Conservation (phyloP, 1,140 invertebrate genomes). For the Trichoplusia ni region DNA sequence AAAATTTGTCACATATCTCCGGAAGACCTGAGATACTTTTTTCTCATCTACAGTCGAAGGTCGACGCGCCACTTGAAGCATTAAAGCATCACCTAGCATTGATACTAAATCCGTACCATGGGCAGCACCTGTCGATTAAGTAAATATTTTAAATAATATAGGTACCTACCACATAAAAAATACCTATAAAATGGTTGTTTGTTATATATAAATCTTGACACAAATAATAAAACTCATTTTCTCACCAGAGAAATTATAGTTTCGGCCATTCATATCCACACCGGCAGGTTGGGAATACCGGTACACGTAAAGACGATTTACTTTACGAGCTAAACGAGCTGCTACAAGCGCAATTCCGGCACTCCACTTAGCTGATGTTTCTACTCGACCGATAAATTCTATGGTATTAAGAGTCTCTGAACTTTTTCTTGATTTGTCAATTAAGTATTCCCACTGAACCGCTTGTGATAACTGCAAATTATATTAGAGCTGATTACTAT, state of each 20-base stretch:
- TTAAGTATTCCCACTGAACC: conserved; percentile 69
- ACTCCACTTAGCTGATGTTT: conserved; percentile 74
- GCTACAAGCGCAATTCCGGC: conserved; percentile 72
- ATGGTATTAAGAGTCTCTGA: conserved; percentile 53
- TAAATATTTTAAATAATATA: neutral
- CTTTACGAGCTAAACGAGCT: conserved; percentile 63
- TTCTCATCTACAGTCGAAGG: conserved; percentile 82
- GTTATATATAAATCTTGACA: neutral
- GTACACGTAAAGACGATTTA: conserved; percentile 69
- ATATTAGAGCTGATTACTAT: neutral
- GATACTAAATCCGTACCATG: conserved; percentile 85
- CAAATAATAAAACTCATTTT: neutral
- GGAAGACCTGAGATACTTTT: conserved; percentile 81
- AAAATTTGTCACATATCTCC: conserved; percentile 83
- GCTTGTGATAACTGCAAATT: conserved; percentile 29
- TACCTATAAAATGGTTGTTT: neutral
- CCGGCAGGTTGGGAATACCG: conserved; percentile 63
- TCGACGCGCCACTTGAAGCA: conserved; percentile 83
- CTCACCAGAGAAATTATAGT: conserved; percentile 71
- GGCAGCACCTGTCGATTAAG: conserved; percentile 76
- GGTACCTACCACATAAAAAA: neutral
- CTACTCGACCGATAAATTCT: conserved; percentile 67
- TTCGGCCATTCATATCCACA: conserved; percentile 74
- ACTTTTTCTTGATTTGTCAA: conserved; percentile 43
- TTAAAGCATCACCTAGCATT: conserved; percentile 84